A percentile compares a stretch with the other conserved stretches of the same genome.
These are phyloP conservation scores for Limnodromus scolopaceus DNA, from an alignment of 2,797 vertebrate genomes.

Conservation along the genomic window DNA sequence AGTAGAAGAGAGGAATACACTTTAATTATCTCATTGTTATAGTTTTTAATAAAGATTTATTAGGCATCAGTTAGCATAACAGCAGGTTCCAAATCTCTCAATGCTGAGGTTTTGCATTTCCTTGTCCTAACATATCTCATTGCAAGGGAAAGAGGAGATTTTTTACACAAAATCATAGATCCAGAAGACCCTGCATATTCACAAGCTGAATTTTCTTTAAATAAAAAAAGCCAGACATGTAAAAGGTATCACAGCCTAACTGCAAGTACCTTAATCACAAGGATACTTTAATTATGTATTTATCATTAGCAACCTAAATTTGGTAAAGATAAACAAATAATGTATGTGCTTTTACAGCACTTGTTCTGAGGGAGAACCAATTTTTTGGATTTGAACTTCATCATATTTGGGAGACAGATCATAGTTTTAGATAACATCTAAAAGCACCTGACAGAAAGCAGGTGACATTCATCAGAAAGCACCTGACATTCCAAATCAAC, in stretches of 20 bases:
- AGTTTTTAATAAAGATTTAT: background rate
- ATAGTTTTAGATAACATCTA: background rate
- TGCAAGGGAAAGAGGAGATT: background rate
- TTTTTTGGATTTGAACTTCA: background rate
- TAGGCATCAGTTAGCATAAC: background rate
- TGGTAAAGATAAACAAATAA: background rate
- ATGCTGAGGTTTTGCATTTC: too few relatives aligned
- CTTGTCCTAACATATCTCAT: too few relatives aligned
- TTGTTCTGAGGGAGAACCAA: background rate
- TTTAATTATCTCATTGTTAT: background rate
- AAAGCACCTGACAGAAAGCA: background rate
- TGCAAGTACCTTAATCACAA: background rate
- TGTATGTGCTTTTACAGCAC: rapidly evolving
- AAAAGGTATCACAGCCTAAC: background rate
- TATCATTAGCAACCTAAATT: background rate
- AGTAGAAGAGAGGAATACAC: background rate
- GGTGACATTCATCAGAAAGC: background rate
- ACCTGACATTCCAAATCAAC: background rate
- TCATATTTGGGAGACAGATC: background rate
- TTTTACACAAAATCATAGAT: background rate
- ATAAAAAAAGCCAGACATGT: background rate
- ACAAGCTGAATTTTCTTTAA: background rate
- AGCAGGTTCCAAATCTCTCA: background rate
- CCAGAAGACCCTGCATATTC: background rate
- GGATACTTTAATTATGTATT: background rate